Evolutionary conservation across 2,797 vertebrate genomes (phyloP).

Genomic region (Rhadinocentrus ornatus): DNA sequence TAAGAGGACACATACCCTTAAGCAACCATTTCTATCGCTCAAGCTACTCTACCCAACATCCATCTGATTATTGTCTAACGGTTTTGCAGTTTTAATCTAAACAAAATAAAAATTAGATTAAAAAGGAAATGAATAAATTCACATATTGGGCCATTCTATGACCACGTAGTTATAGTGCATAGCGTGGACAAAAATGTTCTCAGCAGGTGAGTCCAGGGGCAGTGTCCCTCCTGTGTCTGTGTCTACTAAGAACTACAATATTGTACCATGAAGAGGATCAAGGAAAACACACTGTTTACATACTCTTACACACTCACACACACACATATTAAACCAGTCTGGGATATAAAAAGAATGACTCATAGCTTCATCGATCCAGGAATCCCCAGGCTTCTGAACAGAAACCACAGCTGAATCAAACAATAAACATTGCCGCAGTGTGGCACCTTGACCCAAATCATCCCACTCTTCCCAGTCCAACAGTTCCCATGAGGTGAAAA

Average conservation of each 20-base stretch:
- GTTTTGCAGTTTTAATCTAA: too few species aligned
- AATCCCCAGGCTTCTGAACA: conserved; percentile 41
- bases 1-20: too few species aligned
- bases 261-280: conserved; percentile 1
- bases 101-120: too few species aligned
- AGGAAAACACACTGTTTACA: conserved; percentile 15
- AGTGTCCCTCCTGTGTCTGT: too few species aligned
- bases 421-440: conserved; percentile 16
- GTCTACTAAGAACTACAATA: not conserved
- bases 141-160: too few species aligned
- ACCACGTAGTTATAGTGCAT: too few species aligned
- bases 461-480: not conserved
- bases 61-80: too few species aligned
- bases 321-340: conserved; percentile 12
- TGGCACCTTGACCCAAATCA: conserved; percentile 24
- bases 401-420: conserved; percentile 35
- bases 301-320: not conserved
- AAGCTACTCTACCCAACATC: too few species aligned
- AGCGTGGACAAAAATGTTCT: too few species aligned
- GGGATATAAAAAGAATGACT: conserved; percentile 43
- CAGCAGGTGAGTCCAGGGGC: too few species aligned
- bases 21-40: too few species aligned
- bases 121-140: too few species aligned
- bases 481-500: not conserved
- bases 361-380: conserved; percentile 50